Base-by-base conservation (phyloP, 2,888 invertebrate species). In the Drosophila multiciliata region DNA sequence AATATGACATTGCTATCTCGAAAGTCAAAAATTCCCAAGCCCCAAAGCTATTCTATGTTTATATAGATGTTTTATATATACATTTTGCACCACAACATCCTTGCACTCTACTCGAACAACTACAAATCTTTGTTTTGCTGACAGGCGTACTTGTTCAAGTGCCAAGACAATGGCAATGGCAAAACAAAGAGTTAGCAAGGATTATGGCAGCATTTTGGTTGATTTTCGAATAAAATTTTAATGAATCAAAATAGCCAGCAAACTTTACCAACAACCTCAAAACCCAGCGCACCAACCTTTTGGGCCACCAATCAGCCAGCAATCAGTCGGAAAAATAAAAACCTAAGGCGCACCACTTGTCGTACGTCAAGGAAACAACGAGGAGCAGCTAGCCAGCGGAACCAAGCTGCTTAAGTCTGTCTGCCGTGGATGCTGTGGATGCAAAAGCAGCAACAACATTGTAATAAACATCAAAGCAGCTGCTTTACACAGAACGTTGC, bases 161-260 rank as follows among this genome's bases (percentile, higher is more conserved):
- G 76, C 20, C 45, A 72, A 65, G 57, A 80, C 58, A 65, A 65
- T 62, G 72, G 76, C 54, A 29, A 5, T 73, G 60, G 64, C 54
- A 60, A 59, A 67, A 76, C 66, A 87, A 84, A 79, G 77, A 81
- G 72, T 73, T 73, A 74, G 79, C 74, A 74, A 72, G 82, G 82
- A 83, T 78, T 82, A 83, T 74, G 79, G 71, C 83, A 88, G 90
- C 87, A 83, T 86, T 85, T 85, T 75, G 75, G 75, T 73, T 88
- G 89, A 90, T 90, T 90, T 86, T 64, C 83, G 80, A 90, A 90
- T 87, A 82, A 90, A 86, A 83, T 83, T 87, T 90, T 90, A 87
- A 87, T 90, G 89, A 81, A 78, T 71, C 66, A 78, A 77, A 80
- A 71, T 57, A 80, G 66, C 66, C 66, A 60, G 55, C 45, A 53